Evolutionary conservation across 1,140 invertebrate genomes (phyloP).

Genomic region (Drosophila dunni): DNA sequence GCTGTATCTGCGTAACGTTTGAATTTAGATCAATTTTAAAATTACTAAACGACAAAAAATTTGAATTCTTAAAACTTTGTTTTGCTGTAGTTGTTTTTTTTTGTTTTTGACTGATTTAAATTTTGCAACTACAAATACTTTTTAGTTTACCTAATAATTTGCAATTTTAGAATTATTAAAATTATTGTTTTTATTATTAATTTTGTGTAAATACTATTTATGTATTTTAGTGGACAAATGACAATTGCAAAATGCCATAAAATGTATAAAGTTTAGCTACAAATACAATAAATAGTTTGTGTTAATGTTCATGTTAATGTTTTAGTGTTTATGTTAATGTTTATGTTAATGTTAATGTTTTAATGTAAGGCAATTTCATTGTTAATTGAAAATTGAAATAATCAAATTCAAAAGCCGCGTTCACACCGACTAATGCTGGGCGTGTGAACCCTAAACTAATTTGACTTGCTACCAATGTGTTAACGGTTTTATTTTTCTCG

Average conservation of each 20-base stretch:
- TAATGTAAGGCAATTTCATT: slow-evolving; percentile 76
- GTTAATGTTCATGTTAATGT: slow-evolving; percentile 6
- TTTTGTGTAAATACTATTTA: background rate
- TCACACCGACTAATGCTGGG: slow-evolving; percentile 47
- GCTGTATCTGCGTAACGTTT: slow-evolving; percentile 51
- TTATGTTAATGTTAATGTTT: slow-evolving; percentile 47
- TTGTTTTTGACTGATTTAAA: background rate
- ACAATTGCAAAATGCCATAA: slow-evolving; percentile 60
- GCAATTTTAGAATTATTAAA: background rate
- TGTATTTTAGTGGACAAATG: slow-evolving; percentile 47
- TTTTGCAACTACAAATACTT: slow-evolving; percentile 19
- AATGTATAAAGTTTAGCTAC: slow-evolving; percentile 72
- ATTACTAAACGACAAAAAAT: slow-evolving; percentile 37
- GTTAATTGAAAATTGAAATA: slow-evolving; percentile 46
- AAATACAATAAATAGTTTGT: slow-evolving; percentile 76
- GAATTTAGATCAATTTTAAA: slow-evolving; percentile 31
- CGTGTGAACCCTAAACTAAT: slow-evolving; percentile 32
- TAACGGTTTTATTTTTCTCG: background rate
- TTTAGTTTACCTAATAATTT: background rate
- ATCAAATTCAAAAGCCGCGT: slow-evolving; percentile 34
- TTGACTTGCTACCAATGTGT: slow-evolving; percentile 46
- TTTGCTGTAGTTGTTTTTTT: slow-evolving; percentile 3
- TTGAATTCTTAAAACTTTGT: slow-evolving; percentile 34
- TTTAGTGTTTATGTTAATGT: background rate
- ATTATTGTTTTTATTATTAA: slow-evolving; percentile 2